These are phyloP conservation scores for Aptenodytes forsteri DNA, from an alignment of 2,113 vertebrate species.

Conservation along the genomic window DNA sequence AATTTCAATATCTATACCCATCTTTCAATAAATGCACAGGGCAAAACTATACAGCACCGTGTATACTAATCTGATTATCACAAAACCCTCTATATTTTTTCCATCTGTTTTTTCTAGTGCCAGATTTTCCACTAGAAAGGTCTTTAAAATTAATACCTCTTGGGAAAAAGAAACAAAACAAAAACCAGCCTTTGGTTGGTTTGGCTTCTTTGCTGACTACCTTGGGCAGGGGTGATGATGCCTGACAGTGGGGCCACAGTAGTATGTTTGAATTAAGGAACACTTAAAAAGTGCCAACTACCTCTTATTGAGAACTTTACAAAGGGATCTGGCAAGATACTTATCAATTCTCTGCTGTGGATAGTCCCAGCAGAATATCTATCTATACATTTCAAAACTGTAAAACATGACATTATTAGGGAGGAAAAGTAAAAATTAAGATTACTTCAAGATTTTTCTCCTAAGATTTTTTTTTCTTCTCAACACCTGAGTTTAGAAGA, in stretches of 20 bases:
- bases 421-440: neutral
- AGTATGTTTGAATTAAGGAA: neutral
- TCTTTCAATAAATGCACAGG: neutral
- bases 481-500: neutral
- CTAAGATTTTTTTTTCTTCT: neutral
- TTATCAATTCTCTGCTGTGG: neutral
- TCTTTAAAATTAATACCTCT: neutral
- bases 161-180: neutral
- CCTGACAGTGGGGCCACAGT: neutral
- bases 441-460: neutral
- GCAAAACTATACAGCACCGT: neutral
- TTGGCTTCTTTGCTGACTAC: neutral
- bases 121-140: neutral
- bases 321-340: neutral
- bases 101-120: neutral
- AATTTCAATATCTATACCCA: neutral
- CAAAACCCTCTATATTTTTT: neutral
- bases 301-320: neutral
- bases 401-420: neutral
- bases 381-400: neutral
- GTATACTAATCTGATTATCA: neutral
- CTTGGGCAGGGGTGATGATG: accelerated
- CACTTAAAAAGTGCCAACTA: neutral
- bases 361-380: neutral
- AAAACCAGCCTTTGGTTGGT: too few relatives aligned